Percentiles rank a stretch among this genome's conserved stretches.
Conservation (phyloP, 2,888 invertebrate species). For the Adineta ricciae region DNA sequence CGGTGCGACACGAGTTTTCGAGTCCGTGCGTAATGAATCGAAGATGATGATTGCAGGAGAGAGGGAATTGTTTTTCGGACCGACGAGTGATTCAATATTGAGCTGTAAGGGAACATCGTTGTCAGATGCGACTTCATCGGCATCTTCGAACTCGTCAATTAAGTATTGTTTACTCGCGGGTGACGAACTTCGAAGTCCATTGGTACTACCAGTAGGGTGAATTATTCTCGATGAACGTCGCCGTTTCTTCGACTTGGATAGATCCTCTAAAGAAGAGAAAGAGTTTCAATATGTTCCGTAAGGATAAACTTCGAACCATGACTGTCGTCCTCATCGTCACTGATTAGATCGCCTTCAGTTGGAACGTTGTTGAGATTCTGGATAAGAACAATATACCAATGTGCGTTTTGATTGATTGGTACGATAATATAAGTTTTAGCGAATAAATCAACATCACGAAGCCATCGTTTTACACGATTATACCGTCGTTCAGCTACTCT, state of each 20-base stretch:
- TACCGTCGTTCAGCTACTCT: constrained; percentile 55
- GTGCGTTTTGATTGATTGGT: constrained; percentile 89
- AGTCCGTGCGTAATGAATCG: constrained; percentile 71
- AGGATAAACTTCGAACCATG: background rate
- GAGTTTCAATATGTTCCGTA: background rate
- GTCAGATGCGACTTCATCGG: constrained; percentile 30
- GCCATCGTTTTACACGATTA: constrained; percentile 83
- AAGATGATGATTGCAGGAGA: constrained; percentile 87
- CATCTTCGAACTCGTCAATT: constrained; percentile 11
- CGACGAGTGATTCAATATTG: background rate
- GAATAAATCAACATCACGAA: constrained; percentile 87
- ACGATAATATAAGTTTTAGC: constrained; percentile 88
- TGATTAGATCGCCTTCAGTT: background rate
- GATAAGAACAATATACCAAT: constrained; percentile 77
- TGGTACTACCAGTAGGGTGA: background rate
- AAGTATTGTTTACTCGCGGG: no score
- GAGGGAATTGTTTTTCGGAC: constrained; percentile 36
- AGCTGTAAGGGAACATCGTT: background rate
- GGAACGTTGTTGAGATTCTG: background rate
- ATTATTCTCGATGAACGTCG: background rate
- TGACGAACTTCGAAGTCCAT: background rate
- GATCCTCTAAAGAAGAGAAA: background rate
- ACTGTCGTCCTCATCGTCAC: background rate
- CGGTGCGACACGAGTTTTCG: constrained; percentile 71
- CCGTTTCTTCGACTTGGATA: background rate